Percentiles rank a stretch among this genome's conserved stretches.
These are phyloP conservation scores for Gnathonemus longibarbis DNA, from an alignment of 2,113 vertebrate species.

Conservation along the genomic window DNA sequence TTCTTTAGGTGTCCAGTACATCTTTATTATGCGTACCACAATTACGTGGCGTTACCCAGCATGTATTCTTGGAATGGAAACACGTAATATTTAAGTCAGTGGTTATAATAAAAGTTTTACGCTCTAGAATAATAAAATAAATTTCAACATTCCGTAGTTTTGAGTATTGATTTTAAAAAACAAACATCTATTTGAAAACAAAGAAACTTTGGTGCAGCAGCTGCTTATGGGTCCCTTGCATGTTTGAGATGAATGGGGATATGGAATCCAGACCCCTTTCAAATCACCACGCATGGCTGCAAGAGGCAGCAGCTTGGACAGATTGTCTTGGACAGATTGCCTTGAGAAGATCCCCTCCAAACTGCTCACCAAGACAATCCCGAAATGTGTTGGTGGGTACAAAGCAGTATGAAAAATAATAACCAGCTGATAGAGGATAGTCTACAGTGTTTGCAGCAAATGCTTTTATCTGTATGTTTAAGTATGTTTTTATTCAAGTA, in stretches of 20 bases:
- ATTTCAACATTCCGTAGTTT: neutral
- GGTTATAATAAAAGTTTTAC: neutral
- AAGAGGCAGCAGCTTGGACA: neutral
- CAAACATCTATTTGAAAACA: neutral
- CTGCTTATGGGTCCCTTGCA: neutral
- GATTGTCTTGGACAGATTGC: neutral
- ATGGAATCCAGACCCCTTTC: neutral
- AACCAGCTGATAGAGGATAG: neutral
- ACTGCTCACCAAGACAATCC: neutral
- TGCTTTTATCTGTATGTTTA: neutral
- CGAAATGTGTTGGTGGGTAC: neutral
- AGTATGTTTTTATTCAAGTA: neutral
- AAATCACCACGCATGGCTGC: neutral
- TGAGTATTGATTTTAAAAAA: neutral
- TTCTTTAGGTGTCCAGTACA: neutral
- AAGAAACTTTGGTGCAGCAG: neutral
- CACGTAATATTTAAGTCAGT: neutral
- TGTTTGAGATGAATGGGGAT: neutral
- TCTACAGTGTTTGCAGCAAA: neutral
- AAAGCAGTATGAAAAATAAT: neutral
- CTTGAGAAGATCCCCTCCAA: neutral
- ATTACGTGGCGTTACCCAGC: neutral
- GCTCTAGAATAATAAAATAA: neutral
- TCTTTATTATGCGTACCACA: neutral
- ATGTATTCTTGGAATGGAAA: neutral